Evolutionary conservation across 2,888 invertebrate genomes (phyloP).

Genomic region (Eupithecia exiguata): DNA sequence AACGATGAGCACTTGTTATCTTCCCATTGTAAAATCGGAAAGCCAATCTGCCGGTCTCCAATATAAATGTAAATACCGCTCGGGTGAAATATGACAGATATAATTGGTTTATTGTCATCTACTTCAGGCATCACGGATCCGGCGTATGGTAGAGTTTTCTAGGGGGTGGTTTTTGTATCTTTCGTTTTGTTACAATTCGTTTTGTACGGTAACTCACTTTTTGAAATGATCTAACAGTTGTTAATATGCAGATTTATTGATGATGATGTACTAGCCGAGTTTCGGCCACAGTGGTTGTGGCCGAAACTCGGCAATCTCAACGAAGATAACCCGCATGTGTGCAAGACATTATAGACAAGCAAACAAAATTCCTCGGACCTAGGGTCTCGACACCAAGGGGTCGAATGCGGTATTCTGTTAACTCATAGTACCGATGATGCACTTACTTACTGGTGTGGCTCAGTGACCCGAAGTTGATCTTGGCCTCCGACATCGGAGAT

Average conservation of each 20-base stretch:
- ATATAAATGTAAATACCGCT: conserved; percentile 81
- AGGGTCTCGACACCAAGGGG: too few species aligned
- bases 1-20: conserved; percentile 7
- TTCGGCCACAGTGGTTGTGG: background rate
- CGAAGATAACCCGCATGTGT: background rate
- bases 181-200: background rate
- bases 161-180: conserved; percentile 15
- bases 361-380: too few species aligned
- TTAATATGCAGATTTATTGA: too few species aligned
- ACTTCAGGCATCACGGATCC: conserved; percentile 48
- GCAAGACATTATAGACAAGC: too few species aligned
- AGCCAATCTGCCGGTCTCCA: conserved; percentile 64
- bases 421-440: too few species aligned
- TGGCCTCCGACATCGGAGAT: too few species aligned
- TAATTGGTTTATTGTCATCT: conserved; percentile 83
- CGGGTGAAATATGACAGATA: conserved; percentile 80
- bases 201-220: background rate
- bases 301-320: background rate
- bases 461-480: too few species aligned
- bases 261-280: too few species aligned
- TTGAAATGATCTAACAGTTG: too few species aligned
- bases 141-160: conserved; percentile 62
- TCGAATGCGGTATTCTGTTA: too few species aligned
- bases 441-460: too few species aligned
- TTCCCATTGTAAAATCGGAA: conserved; percentile 44